Evolutionary conservation across 2,888 invertebrate genomes (phyloP).

Genomic region (Iselma pallidipennis): DNA sequence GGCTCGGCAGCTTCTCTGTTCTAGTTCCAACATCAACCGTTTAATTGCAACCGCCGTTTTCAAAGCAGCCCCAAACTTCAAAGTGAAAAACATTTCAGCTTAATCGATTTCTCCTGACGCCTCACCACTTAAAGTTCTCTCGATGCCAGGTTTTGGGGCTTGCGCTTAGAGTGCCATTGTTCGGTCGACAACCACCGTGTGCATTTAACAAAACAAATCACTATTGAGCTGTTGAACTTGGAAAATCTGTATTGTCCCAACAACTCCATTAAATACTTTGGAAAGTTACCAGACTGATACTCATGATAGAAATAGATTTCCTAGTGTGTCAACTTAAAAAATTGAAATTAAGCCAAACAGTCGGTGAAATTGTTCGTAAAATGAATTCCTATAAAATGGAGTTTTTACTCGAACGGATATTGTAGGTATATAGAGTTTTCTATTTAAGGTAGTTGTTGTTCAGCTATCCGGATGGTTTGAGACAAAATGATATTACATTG

Average conservation of each 20-base stretch:
- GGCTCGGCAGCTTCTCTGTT: slow-evolving; percentile 13
- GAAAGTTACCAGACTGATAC: neutral
- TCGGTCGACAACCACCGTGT: slow-evolving; percentile 19
- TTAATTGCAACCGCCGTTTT: slow-evolving; percentile 49
- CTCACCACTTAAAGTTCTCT: slow-evolving; percentile 44
- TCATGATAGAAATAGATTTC: too few species aligned
- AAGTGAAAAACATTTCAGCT: slow-evolving; percentile 51
- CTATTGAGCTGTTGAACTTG: slow-evolving; percentile 22
- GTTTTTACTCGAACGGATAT: too few species aligned
- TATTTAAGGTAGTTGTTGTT: slow-evolving; percentile 38
- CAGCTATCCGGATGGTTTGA: slow-evolving; percentile 41
- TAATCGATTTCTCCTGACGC: slow-evolving; percentile 50
- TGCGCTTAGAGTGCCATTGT: slow-evolving; percentile 33
- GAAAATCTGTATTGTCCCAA: slow-evolving; percentile 15
- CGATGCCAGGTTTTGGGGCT: slow-evolving; percentile 32
- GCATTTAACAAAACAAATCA: slow-evolving; percentile 27
- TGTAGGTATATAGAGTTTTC: slow-evolving; percentile 27
- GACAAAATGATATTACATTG: slow-evolving; percentile 41
- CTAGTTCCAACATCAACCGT: slow-evolving; percentile 36
- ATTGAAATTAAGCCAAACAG: neutral
- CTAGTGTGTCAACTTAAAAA: neutral
- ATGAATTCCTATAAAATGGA: too few species aligned
- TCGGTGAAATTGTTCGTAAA: neutral
- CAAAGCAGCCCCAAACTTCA: slow-evolving; percentile 49
- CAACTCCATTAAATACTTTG: slow-evolving; percentile 10